Conservation (phyloP, 2,797 vertebrate genomes). For the Microctenopoma steveboyesi region DNA sequence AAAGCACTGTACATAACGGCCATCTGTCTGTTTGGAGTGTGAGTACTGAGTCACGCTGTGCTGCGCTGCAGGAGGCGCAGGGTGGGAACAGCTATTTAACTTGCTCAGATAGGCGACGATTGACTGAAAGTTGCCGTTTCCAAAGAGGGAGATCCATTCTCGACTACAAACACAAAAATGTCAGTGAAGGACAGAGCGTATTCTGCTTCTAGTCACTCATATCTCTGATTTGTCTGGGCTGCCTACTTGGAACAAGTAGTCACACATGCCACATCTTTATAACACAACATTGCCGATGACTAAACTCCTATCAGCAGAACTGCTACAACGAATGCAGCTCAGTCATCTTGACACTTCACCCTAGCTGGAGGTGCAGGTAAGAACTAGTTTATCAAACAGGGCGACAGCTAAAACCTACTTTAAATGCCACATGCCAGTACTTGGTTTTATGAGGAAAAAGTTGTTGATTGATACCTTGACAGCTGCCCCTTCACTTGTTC, state of each 20-base stretch:
- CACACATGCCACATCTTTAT: slow-evolving; percentile 39
- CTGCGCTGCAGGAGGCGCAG: slow-evolving; percentile 59
- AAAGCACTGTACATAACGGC: slow-evolving; percentile 81
- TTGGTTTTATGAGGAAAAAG: slow-evolving; percentile 54
- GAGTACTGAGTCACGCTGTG: slow-evolving; percentile 71
- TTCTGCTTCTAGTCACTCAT: slow-evolving; percentile 21
- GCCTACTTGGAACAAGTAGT: slow-evolving; percentile 21
- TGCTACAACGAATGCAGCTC: slow-evolving; percentile 52
- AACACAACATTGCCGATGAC: slow-evolving; percentile 53
- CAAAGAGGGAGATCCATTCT: slow-evolving; percentile 35
- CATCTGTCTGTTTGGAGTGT: slow-evolving; percentile 81
- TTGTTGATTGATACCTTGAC: slow-evolving; percentile 69
- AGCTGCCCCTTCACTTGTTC: slow-evolving; percentile 51
- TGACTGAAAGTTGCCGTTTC: slow-evolving; percentile 76
- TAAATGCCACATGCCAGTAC: slow-evolving; percentile 57
- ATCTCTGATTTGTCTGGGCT: slow-evolving; percentile 10
- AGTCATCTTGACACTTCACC: slow-evolving; percentile 64
- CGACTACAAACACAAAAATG: slow-evolving; percentile 47
- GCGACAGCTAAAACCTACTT: slow-evolving; percentile 56
- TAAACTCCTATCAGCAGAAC: slow-evolving; percentile 49
- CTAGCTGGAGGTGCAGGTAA: slow-evolving; percentile 46
- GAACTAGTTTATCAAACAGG: slow-evolving; percentile 50
- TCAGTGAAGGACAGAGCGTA: slow-evolving; percentile 55
- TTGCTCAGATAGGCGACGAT: slow-evolving; percentile 64
- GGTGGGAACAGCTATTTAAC: slow-evolving; percentile 71